These are phyloP conservation scores for Lasaia peninsularis DNA, from an alignment of 1,140 invertebrate species.

Conservation along the genomic window DNA sequence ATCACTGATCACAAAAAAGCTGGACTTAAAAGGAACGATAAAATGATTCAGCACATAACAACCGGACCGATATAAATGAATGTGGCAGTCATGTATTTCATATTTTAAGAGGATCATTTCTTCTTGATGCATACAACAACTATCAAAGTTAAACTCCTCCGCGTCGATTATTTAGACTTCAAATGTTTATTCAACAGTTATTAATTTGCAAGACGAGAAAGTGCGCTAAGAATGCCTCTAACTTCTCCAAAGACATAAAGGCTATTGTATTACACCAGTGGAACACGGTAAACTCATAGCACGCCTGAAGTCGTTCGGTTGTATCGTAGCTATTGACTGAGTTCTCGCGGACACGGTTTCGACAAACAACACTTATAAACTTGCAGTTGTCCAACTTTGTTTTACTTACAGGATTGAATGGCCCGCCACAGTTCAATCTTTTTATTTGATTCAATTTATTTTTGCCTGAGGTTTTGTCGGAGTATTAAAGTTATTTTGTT, in stretches of 20 bases:
- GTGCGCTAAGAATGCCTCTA: conserved; percentile 4
- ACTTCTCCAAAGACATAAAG: conserved; percentile 9
- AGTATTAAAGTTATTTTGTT: too few relatives aligned
- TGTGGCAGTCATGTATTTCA: too few relatives aligned
- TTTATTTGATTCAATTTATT: too few relatives aligned
- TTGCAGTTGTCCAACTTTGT: not conserved
- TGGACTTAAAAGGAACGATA: too few relatives aligned
- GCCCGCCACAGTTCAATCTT: too few relatives aligned
- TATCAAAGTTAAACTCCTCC: not conserved
- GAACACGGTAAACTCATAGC: conserved; percentile 23
- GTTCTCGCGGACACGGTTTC: not conserved
- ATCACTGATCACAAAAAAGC: too few relatives aligned
- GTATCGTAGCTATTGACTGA: conserved; percentile 17
- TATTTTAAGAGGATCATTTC: not conserved
- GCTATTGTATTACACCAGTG: conserved; percentile 10
- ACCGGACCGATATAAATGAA: too few relatives aligned
- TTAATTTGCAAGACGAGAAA: not conserved
- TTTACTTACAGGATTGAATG: not conserved
- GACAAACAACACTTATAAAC: conserved; percentile 5
- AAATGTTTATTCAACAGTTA: conserved; percentile 1
- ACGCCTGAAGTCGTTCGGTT: conserved; percentile 24
- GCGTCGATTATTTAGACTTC: not conserved
- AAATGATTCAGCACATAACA: too few relatives aligned
- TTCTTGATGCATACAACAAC: not conserved
- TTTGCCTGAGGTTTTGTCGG: too few relatives aligned